Evolutionary conservation across 2,888 invertebrate genomes (phyloP).

Genomic region (Folsomia manolachei): DNA sequence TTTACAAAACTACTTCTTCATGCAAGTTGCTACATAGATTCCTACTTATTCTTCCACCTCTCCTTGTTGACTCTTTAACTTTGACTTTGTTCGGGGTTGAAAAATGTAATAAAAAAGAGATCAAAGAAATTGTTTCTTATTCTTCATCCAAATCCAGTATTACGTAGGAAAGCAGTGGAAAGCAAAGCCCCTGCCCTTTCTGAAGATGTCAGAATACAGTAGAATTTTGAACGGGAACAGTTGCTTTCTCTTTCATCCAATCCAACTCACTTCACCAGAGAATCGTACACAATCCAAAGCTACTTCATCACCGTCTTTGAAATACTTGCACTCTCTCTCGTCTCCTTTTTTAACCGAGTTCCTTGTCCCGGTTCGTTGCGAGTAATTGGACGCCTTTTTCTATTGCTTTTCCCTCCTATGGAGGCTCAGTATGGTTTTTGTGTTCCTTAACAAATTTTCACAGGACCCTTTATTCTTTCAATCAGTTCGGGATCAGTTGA

Average conservation of each 20-base stretch:
- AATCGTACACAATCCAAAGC: neutral
- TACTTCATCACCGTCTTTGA: neutral
- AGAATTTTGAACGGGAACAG: neutral
- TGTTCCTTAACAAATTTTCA: neutral
- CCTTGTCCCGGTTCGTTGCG: neutral
- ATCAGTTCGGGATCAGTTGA: neutral
- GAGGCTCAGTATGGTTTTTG: neutral
- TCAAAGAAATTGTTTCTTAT: conserved; percentile 17
- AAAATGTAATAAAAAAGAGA: conserved; percentile 17
- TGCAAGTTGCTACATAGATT: no score
- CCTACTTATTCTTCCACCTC: neutral
- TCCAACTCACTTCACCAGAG: neutral
- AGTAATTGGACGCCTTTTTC: conserved; percentile 4
- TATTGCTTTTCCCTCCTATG: neutral
- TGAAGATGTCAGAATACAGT: neutral
- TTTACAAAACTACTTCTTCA: no score
- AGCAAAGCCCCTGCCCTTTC: neutral
- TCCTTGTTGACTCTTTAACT: conserved; percentile 6
- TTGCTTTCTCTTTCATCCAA: neutral
- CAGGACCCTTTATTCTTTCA: conserved; percentile 2
- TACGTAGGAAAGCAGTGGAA: neutral
- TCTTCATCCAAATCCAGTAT: neutral
- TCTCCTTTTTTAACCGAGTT: neutral
- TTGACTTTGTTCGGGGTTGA: neutral
- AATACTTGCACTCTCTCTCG: neutral